Conservation (phyloP, 1,140 invertebrate genomes). For the Ditylenchus dipsaci region DNA sequence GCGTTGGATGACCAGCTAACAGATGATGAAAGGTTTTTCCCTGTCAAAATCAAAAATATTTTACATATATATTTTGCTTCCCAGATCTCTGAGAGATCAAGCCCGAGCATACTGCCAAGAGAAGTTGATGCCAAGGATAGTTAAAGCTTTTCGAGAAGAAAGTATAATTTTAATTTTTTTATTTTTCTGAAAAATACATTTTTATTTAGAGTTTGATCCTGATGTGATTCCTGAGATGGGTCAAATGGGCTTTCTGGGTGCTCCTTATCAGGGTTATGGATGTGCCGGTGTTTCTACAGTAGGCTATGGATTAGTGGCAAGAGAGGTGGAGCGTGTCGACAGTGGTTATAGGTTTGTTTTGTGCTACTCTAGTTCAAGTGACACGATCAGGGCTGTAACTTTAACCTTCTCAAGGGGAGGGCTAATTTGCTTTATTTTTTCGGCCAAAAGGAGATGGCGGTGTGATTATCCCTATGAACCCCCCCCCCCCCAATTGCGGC, state of each 20-base stretch:
- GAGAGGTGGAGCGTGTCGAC: conserved; percentile 77
- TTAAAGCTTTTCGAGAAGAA: conserved; percentile 84
- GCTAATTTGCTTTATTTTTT: too few species aligned
- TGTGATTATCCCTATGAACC: too few species aligned
- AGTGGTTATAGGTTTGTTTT: conserved; percentile 63
- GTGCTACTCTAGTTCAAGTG: too few species aligned
- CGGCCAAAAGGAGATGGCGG: too few species aligned
- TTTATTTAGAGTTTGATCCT: conserved; percentile 47
- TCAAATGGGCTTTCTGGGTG: conserved; percentile 55
- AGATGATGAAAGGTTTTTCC: conserved; percentile 83
- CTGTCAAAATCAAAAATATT: conserved; percentile 49
- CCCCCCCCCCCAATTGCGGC: too few species aligned
- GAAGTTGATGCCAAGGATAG: conserved; percentile 79
- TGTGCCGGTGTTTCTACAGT: conserved; percentile 90
- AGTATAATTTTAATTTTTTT: conserved; percentile 11
- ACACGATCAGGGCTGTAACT: too few species aligned
- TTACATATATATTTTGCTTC: neutral
- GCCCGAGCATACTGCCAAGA: conserved; percentile 83
- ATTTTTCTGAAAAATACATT: neutral
- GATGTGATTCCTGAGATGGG: conserved; percentile 56
- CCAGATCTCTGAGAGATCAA: conserved; percentile 64
- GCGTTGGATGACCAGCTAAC: conserved; percentile 78
- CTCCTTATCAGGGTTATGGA: conserved; percentile 66
- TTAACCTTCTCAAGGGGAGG: too few species aligned
- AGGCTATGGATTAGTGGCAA: conserved; percentile 85